A percentile compares a stretch with the other conserved stretches of the same genome.
Conservation (phyloP, 2,113 vertebrate species). For the Saguinus imperator region DNA sequence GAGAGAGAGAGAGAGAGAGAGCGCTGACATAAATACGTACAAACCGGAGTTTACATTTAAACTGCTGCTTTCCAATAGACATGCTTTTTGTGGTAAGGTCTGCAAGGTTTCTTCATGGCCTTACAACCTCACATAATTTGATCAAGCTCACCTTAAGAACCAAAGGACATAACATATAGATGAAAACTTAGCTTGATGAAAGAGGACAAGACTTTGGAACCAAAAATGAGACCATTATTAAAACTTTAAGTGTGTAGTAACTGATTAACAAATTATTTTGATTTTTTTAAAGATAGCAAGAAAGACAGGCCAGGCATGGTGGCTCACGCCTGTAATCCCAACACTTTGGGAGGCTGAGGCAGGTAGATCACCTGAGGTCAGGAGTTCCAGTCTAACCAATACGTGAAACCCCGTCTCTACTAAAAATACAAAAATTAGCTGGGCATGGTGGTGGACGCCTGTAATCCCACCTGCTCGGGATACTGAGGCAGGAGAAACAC, state of each 20-base stretch:
- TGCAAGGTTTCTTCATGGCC: not conserved
- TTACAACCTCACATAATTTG: not conserved
- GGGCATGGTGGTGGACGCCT: not conserved
- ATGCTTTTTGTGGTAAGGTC: not conserved
- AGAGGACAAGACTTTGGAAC: not conserved
- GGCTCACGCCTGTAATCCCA: too few species aligned
- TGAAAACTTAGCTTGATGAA: not conserved
- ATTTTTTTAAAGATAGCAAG: not conserved
- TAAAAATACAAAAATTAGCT: too few species aligned
- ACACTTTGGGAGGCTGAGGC: too few species aligned
- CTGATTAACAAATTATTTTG: not conserved
- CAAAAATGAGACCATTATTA: not conserved
- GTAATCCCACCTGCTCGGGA: too few species aligned
- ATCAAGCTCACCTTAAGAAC: not conserved
- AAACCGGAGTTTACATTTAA: not conserved
- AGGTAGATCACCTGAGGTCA: too few species aligned
- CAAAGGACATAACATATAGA: not conserved
- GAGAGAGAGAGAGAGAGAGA: too few species aligned
- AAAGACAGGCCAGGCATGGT: too few species aligned
- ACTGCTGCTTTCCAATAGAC: not conserved
- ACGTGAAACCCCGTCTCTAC: too few species aligned
- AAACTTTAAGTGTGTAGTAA: not conserved
- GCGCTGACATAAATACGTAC: not conserved
- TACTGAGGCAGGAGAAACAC: too few species aligned
- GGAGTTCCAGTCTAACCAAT: too few species aligned